Percentiles rank a stretch among this genome's conserved stretches.
Conservation (phyloP, 1,140 invertebrate genomes). For the Hyposmocoma kahamanoa region DNA sequence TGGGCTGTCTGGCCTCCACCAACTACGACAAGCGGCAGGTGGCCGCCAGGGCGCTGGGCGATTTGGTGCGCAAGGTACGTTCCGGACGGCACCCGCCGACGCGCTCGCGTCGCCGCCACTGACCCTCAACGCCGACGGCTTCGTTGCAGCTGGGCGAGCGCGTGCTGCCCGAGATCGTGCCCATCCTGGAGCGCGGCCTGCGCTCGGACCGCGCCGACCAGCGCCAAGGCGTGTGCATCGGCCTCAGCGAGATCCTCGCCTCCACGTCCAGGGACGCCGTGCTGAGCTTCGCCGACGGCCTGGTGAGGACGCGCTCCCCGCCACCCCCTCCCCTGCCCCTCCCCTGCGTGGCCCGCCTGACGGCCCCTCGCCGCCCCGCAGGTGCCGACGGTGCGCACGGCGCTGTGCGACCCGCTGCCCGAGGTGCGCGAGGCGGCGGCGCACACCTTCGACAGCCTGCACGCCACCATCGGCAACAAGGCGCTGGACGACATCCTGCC, state of each 20-base stretch:
- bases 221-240: constrained; percentile 98
- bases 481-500: constrained; percentile 99
- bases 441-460: constrained; percentile 96
- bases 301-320: constrained; percentile 71
- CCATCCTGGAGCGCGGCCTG: constrained; percentile 94
- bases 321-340: no score
- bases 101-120: no score
- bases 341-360: neutral
- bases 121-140: neutral
- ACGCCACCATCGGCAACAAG: constrained; percentile 93
- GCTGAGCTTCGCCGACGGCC: constrained; percentile 92
- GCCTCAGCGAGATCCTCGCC: constrained; percentile 97
- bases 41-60: constrained; percentile 96
- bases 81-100: no score
- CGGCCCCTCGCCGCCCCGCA: no score
- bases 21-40: constrained; percentile 97
- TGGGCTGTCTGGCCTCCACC: constrained; percentile 95
- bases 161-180: constrained; percentile 98
- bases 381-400: constrained; percentile 95
- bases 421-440: constrained; percentile 96
- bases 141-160: constrained; percentile 87
- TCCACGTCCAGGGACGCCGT: constrained; percentile 97
- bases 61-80: constrained; percentile 93
- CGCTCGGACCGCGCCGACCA: constrained; percentile 94
- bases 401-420: constrained; percentile 93